Evolutionary conservation across 1,140 invertebrate species (phyloP).

Genomic region (Steinernema feltiae): DNA sequence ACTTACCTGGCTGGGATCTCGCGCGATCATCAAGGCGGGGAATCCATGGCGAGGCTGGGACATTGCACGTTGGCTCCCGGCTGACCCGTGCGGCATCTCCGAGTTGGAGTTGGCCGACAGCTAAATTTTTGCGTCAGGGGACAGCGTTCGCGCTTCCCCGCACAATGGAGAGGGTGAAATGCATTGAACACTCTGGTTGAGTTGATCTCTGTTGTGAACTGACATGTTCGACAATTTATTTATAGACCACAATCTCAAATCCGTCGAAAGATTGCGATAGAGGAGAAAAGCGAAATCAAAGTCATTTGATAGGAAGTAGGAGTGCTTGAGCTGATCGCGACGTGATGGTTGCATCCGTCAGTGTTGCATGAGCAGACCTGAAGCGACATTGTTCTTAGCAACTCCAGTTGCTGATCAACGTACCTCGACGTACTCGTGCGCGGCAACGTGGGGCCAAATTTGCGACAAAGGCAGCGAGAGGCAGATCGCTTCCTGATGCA

Average conservation of each 20-base stretch:
- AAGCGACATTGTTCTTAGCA: not conserved
- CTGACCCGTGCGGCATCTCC: too few species aligned
- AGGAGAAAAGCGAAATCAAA: not conserved
- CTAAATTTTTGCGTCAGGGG: too few species aligned
- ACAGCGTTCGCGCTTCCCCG: too few species aligned
- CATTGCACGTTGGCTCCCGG: too few species aligned
- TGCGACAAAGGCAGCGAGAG: conserved; percentile 26
- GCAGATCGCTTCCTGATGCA: conserved; percentile 24
- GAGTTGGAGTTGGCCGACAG: too few species aligned
- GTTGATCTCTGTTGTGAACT: too few species aligned
- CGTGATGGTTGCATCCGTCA: conserved; percentile 25
- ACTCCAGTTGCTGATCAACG: not conserved
- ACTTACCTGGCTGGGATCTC: too few species aligned
- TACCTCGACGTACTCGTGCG: conserved; percentile 26
- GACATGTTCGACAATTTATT: too few species aligned
- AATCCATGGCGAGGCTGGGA: too few species aligned
- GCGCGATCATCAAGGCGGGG: too few species aligned
- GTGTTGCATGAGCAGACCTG: conserved; percentile 31
- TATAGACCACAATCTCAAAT: not conserved
- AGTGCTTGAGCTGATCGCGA: not conserved
- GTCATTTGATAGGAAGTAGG: not conserved
- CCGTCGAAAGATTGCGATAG: not conserved
- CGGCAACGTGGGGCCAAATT: conserved; percentile 28
- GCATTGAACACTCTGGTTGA: too few species aligned
- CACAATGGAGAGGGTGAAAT: too few species aligned